Percentiles rank a stretch among this genome's conserved stretches.
Evolutionary conservation across 2,113 vertebrate species (phyloP).

Genomic region (Oreochromis spilurus): DNA sequence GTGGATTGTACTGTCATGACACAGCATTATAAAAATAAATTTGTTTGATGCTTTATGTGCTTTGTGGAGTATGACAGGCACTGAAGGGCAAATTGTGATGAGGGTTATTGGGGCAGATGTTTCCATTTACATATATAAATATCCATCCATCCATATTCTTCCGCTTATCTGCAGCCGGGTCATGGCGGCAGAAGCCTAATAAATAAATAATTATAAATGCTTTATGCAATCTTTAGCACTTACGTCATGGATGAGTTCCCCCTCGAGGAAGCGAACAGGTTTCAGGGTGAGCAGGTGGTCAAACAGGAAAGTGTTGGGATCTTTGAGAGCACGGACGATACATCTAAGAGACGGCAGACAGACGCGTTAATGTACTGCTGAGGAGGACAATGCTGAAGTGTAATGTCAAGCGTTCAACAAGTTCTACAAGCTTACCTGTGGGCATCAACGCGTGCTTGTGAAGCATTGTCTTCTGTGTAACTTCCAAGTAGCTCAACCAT

Average conservation of each 20-base stretch:
- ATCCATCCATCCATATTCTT: not conserved
- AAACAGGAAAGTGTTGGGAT: slow-evolving; percentile 92
- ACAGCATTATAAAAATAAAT: not conserved
- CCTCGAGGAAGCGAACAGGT: slow-evolving; percentile 96
- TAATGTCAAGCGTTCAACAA: not conserved
- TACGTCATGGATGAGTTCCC: slow-evolving; percentile 97
- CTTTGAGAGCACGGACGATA: slow-evolving; percentile 93
- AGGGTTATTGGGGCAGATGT: not conserved
- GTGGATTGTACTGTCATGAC: not conserved
- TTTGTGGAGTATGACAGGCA: not conserved
- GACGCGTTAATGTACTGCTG: not conserved
- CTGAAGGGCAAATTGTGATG: not conserved
- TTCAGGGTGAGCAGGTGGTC: slow-evolving; percentile 97
- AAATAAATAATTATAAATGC: not conserved
- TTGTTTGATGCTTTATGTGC: not conserved
- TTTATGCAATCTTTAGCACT: slow-evolving; percentile 60
- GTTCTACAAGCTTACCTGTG: slow-evolving; percentile 79
- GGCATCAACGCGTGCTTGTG: slow-evolving; percentile 93
- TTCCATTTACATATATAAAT: not conserved
- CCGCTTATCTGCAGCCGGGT: not conserved
- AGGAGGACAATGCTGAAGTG: not conserved
- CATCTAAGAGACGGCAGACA: slow-evolving; percentile 72
- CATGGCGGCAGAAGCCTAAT: not conserved
- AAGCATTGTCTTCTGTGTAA: slow-evolving; percentile 98
- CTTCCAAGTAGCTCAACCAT: slow-evolving; percentile 97